Evolutionary conservation across 1,140 invertebrate species (phyloP).

Genomic region (Procambarus clarkii): DNA sequence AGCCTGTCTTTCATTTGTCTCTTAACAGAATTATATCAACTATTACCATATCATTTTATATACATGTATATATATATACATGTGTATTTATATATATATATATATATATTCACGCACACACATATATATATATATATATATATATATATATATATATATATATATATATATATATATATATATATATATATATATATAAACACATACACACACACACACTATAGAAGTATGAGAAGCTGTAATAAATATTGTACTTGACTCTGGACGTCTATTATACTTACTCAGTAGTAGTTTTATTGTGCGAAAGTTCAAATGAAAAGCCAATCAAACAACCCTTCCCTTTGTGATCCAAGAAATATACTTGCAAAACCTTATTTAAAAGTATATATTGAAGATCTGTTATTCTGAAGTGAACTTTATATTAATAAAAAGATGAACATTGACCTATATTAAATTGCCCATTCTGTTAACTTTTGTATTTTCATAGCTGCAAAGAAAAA

Average conservation of each 20-base stretch:
- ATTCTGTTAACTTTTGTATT: neutral
- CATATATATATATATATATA: too few relatives aligned
- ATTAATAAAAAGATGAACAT: neutral
- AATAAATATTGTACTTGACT: slow-evolving; percentile 23
- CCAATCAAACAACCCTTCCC: slow-evolving; percentile 37
- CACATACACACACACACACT: neutral
- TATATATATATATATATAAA: too few relatives aligned
- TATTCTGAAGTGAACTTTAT: neutral
- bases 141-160: neutral
- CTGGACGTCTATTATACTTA: slow-evolving; percentile 26
- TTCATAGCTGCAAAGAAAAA: neutral
- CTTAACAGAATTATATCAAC: slow-evolving; percentile 64
- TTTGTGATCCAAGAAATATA: slow-evolving; percentile 42
- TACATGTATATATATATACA: neutral
- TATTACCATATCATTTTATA: slow-evolving; percentile 69
- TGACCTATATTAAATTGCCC: neutral
- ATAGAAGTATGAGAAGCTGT: slow-evolving; percentile 33
- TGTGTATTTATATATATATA: too few relatives aligned
- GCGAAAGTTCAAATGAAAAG: slow-evolving; percentile 5
- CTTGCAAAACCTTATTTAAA: slow-evolving; percentile 44
- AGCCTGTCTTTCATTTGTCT: slow-evolving; percentile 66
- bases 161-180: neutral
- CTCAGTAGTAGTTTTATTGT: neutral
- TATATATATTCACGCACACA: too few relatives aligned
- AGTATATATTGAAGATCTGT: slow-evolving; percentile 39